phyloP scores from a whole-genome alignment of 2,113 vertebrate species.

The Clarias macrocephalus region DNA sequence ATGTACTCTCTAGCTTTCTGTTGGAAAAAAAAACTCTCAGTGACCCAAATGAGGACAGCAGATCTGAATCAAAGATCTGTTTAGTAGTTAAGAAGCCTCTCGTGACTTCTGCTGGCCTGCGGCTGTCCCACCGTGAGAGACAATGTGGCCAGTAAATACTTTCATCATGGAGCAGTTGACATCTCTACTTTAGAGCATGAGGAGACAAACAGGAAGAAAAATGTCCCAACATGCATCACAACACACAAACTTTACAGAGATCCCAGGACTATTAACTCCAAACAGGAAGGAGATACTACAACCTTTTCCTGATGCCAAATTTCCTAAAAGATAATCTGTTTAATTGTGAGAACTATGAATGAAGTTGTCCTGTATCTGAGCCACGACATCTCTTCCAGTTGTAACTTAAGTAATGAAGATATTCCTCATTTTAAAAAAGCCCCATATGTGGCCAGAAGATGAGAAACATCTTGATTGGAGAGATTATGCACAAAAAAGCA shows the following conservation, averaged over 20 bases:
- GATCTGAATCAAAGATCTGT: slow-evolving; percentile 22
- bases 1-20: neutral
- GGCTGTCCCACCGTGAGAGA: neutral
- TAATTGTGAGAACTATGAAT: slow-evolving; percentile 51
- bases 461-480: neutral
- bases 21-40: neutral
- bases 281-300: slow-evolving; percentile 62
- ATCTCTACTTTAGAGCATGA: neutral
- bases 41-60: slow-evolving; percentile 4
- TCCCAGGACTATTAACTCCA: slow-evolving; percentile 34
- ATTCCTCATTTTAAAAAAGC: neutral
- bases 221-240: neutral
- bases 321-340: slow-evolving; percentile 56
- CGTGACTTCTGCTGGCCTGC: neutral
- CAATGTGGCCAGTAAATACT: slow-evolving; percentile 1
- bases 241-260: neutral
- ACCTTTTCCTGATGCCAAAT: slow-evolving; percentile 40
- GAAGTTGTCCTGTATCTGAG: neutral
- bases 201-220: slow-evolving; percentile 29
- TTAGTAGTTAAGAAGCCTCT: slow-evolving; percentile 3
- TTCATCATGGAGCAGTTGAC: neutral
- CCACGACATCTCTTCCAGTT: neutral
- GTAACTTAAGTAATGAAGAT: neutral
- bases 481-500: neutral
- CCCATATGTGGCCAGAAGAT: neutral